Evolutionary conservation across 1,140 invertebrate genomes (phyloP).

Genomic region (Dryas iulia): DNA sequence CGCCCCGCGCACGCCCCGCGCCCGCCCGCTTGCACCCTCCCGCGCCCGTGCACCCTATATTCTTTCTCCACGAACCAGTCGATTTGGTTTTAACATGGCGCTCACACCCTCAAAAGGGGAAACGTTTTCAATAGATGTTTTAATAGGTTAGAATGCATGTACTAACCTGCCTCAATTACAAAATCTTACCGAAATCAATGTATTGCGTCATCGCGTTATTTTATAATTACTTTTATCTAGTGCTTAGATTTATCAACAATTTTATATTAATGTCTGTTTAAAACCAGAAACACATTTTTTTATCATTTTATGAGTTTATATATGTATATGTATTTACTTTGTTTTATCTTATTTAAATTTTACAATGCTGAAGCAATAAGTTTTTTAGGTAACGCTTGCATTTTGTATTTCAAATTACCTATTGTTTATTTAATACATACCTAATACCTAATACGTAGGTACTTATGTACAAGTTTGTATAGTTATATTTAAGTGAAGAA

Average conservation of each 20-base stretch:
- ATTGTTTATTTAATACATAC: background rate
- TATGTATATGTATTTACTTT: background rate
- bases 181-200: slow-evolving; percentile 33
- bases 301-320: background rate
- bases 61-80: slow-evolving; percentile 12
- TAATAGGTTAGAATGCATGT: slow-evolving; percentile 31
- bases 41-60: slow-evolving; percentile 32
- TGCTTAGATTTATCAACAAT: background rate
- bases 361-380: background rate
- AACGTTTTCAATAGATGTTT: slow-evolving; percentile 31
- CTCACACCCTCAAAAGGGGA: slow-evolving; percentile 18
- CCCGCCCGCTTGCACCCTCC: slow-evolving; percentile 25
- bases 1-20: slow-evolving; percentile 39
- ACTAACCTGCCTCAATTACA: slow-evolving; percentile 44
- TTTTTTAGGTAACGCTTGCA: background rate
- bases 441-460: too few relatives aligned
- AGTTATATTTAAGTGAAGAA: background rate
- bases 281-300: background rate
- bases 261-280: background rate
- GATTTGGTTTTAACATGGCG: slow-evolving; percentile 27
- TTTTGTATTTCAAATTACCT: background rate
- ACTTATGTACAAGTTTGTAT: background rate
- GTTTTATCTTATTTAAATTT: background rate
- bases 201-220: slow-evolving; percentile 22
- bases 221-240: slow-evolving; percentile 17